Evolutionary conservation across 2,888 invertebrate species (phyloP), one percentile per base, ranked within the genome.

Genomic region (Ligdia adustata): DNA sequence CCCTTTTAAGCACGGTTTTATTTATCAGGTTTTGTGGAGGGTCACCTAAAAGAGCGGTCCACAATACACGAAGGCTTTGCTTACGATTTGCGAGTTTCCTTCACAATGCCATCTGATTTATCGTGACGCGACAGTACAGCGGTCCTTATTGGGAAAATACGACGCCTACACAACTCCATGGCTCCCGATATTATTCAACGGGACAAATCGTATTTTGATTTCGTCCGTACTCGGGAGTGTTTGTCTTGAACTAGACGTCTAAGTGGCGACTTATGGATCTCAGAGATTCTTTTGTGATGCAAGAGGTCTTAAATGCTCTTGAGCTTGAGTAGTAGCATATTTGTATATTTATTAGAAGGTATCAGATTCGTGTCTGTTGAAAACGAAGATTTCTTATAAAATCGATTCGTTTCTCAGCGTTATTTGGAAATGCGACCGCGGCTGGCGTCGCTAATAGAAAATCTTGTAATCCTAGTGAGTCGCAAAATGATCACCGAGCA

Each of bases 31-130:
- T 64, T 62, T 59, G 60, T 64, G 55, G 47, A 62, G 62, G 60
- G 57, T 53, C 58, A 58, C 57, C 53, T 40, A 60, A 65, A 66
- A 58, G 57, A 60, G 56, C 60, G 58, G 42, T 61, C 60, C 62
- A 62, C 61, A 69, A 71, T 69, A 64, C 69, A 60, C 57, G 51
- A 24, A 54, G 63, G 64, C 64, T 70, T 66, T 72, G 71, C 72
- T 72, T 75, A 69, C 75, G 67, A 75, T 73, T 76, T 75, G 72
- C 66, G 73, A 74, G 69, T 72, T 77, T 71, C 51, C 65, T 55
- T 60, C 67, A 79, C 79, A 76, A 79, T 78, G 67, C 72, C 67
- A 58, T 54, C 71, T 79, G 79, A 79, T 79, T 79, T 79, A 79
- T 79, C 66, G 75, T 44, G 62, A 56, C 60, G 64, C 61, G 70